Evolutionary conservation across 2,888 invertebrate genomes (phyloP), one percentile per base, ranked within the genome.

Genomic region (Stenoptilia bipunctidactyla): DNA sequence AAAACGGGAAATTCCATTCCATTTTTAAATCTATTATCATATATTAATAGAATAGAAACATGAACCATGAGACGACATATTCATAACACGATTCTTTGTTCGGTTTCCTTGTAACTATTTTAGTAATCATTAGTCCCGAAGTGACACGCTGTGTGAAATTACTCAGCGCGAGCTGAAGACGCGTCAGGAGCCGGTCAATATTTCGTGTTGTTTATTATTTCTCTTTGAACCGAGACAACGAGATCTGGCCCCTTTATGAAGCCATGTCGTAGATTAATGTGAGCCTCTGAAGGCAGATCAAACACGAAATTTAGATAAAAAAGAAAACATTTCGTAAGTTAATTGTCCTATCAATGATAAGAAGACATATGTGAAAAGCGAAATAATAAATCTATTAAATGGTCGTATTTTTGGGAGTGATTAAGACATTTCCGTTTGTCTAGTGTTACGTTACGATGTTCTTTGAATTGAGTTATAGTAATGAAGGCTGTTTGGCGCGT

Each of bases 171-270:
- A 60, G 61, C 65, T 53, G 67, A 71, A 69, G 56, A 69, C 58
- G 64, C 73, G 75, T 72, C 71, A 63, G 59, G 50, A 51, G 47
- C 44, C 48, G 55, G 56, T 70, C 71, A 70, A 77, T 79, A 77
- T 70, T 68, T 73, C 65, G 60, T 65, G 56, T 50, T 64, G 58
- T 77, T 80, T 79, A 80, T 74, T 64, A 62, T 61, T 55, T 59
- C 53, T 55, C 67, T 74, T 82, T 82, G 80, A 82, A 76, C 70
- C 61, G 48, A 47, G 56, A 71, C 69, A 71, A 71, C 71, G 55
- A 57, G 30, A 30, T n/a, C 30, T 12, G 30, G 2, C n/a, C 12
- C 30, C 6, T 30, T 30, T 30, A 30, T 30, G 30, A n/a, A n/a
- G 6, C 9, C 30, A n/a, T 12, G 30, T 59, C 50, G 51, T 66